Percentiles rank a stretch among this genome's conserved stretches.
phyloP scores from a whole-genome alignment of 30 jellyfish, hydroid and myxozoan species.

The Turritopsis rubra region DNA sequence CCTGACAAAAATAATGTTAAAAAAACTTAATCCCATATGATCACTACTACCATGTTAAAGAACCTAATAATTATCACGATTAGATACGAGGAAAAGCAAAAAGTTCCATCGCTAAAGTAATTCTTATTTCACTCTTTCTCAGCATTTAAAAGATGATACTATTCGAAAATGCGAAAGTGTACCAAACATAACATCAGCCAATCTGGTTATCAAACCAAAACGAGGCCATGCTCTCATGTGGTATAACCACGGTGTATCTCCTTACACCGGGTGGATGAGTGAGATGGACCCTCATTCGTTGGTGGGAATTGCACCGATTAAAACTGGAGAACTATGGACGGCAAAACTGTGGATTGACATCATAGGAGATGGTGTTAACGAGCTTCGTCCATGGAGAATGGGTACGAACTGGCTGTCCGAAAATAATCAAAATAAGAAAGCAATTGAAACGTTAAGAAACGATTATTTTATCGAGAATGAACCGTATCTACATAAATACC shows the following conservation, averaged over 20 bases:
- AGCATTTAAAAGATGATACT: constrained; percentile 71
- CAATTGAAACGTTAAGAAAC: constrained; percentile 60
- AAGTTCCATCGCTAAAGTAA: too few species aligned
- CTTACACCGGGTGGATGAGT: constrained; percentile 88
- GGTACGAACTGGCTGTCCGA: constrained; percentile 70
- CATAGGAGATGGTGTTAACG: constrained; percentile 89
- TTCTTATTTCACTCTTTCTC: neutral
- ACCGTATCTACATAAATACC: constrained; percentile 45
- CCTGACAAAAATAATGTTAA: too few species aligned
- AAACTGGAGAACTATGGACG: constrained; percentile 53
- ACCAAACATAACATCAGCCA: constrained; percentile 37
- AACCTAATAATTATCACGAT: too few species aligned
- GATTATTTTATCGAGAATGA: constrained; percentile 79
- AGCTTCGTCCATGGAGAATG: constrained; percentile 79
- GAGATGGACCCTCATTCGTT: constrained; percentile 47
- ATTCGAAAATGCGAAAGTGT: constrained; percentile 47
- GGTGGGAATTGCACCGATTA: constrained; percentile 46
- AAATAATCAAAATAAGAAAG: constrained; percentile 30
- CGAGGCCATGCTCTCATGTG: constrained; percentile 91
- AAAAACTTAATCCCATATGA: too few species aligned
- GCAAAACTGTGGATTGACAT: constrained; percentile 84
- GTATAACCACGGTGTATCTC: constrained; percentile 79
- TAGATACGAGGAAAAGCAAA: too few species aligned
- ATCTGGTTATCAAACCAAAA: constrained; percentile 68
- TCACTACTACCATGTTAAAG: too few species aligned